Base-by-base conservation (phyloP, 1,140 invertebrate species). In the Acromyrmex charruanus region DNA sequence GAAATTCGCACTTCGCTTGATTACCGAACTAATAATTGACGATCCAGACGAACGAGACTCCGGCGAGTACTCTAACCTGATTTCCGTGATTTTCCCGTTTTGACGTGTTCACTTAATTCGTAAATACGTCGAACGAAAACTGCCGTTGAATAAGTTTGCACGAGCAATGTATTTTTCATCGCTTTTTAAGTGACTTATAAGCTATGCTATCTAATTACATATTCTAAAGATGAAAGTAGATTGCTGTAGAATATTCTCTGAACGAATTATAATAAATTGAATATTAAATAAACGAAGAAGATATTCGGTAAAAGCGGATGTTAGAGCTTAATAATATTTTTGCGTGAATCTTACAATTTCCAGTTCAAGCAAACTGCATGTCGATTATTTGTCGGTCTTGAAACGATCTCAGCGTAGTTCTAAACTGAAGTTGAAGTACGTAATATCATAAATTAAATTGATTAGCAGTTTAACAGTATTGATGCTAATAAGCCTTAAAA, bases 11-110 rank as follows among this genome's bases (percentile, higher is more conserved):
- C 92, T 93, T 59, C 63, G 58, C 81, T 92, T 91, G 91, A 93
- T 93, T 92, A 92, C 87, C 18, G 61, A 58, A 90, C 85, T 90
- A 91, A 91, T 90, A 91, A 91, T 90, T 90, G 86, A 90, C 89
- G 89, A 90, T 90, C 81, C 28, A 55, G 58, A 31, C 63, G 66
- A 35, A 77, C 72, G 39, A 59, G 21, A 72, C 39, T 72, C 21
- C 21, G 63, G 39, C 63, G 51, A 84, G n/a, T 53, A 71, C 39
- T 89, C 87, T 89, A 90, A 90, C 77, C 71, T 63, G 35, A 55
- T 86, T 85, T 18, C 14, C 49, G 66, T 77, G 59, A 89, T 89
- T 87, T 89, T 31, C 53, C 63, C 61, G 65, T 87, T 89, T 87
- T 79, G 58, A 84, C 55, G 9, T 59, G 75, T 80, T 12, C 81